Base-by-base conservation (phyloP, 2,797 vertebrate genomes). In the Siniperca scherzeri region DNA sequence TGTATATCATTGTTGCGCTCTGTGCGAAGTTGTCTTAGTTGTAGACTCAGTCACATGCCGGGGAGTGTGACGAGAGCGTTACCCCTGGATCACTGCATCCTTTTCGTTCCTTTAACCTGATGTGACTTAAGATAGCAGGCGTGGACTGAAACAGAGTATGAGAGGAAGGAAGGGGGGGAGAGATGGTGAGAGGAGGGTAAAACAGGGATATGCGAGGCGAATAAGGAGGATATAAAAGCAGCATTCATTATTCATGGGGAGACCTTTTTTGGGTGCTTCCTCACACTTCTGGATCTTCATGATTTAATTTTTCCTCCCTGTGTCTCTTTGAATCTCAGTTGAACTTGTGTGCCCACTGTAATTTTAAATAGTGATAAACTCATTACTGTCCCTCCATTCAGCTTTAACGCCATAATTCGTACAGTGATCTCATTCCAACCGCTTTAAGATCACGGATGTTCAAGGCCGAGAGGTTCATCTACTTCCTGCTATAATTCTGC, bases 241-340 rank as follows among this genome's bases (percentile, higher is more conserved):
- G 56, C 67, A 79, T 92, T 78, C 69, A 90, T 92, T 91, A 87
- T 94, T 94, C 78, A 92, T 77, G 56, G 9, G 21, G 17, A 70
- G 77, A 74, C 33, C 40, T 84, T 84, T 50, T 84, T 83, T 19
- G 22, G 61, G 56, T 60, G 57, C 79, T 80, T 69, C 66, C 64
- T 76, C 4, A 7, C 64, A 19, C 74, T 65, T 70, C 71, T 2
- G 36, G 64, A 82, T 72, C 52, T 27, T 77, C 78, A 77, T 84
- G 57, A 56, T 67, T 73, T 84, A 53, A 72, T 83, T 78, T 75
- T 70, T 66, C 46, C 52, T 33, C 38, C 16, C 33, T 0, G 36
- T 14, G 27, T 83, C 55, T 81, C 48, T 36, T 7, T 76, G 61
- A 75, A 50, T 76, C 78, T 74, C 60, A 59, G 59, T 46, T 52